Evolutionary conservation across 2,888 invertebrate species (phyloP), one percentile per base, ranked within the genome.

Genomic region (Hemaris fuciformis): DNA sequence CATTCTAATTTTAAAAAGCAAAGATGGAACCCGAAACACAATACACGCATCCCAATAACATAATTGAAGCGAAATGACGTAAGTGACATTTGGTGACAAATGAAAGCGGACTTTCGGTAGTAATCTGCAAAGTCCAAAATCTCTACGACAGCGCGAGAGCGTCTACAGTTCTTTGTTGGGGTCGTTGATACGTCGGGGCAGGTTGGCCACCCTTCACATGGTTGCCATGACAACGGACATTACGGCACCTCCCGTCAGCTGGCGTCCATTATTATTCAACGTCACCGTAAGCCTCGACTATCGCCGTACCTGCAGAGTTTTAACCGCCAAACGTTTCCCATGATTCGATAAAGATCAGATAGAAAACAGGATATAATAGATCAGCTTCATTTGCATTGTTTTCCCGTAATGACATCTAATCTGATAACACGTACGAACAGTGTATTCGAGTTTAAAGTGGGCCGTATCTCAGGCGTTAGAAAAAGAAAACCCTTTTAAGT

Each of bases 21-120:
- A 92, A 92, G 91, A 92, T 92, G 91, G 91, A 90, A 87, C 89
- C 91, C 89, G 81, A 91, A 91, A 88, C 84, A 90, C 88, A 87
- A 88, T 89, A 85, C 87, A 87, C 80, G 82, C 81, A 81, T 88
- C 88, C 83, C 87, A 81, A 89, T 88, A 85, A 83, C 81, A 73
- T 69, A 67, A 79, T 81, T 77, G 77, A 72, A 74, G 73, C 73
- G 77, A 78, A 81, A 85, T 77, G 82, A 83, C 80, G 77, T 86
- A 89, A 88, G 81, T 74, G 79, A 72, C 76, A 72, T 73, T 73
- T 73, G 76, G 76, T 81, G 79, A 73, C 66, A 77, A 80, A 78
- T 81, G 74, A 86, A 87, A 84, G 76, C 73, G 77, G 81, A 73
- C 83, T 81, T 84, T 89, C 79, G 77, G 76, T 66, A 78, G 75